phyloP scores from a whole-genome alignment of 2,888 invertebrate genomes.

The Alsophila aescularia region DNA sequence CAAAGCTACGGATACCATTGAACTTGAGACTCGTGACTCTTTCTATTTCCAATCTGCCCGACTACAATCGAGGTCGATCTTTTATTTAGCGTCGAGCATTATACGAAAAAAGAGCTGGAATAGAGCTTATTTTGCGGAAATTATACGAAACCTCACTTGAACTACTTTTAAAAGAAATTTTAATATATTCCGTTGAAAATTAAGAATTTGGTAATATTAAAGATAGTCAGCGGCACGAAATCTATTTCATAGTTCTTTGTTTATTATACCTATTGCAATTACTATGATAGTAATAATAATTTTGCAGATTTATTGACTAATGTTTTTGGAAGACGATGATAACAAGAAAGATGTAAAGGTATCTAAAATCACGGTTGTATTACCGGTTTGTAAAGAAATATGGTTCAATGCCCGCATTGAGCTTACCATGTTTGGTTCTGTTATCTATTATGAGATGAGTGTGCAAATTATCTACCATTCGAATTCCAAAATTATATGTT shows the following conservation, averaged over 20 bases:
- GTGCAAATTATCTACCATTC: constrained; percentile 7
- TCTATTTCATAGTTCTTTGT: not conserved
- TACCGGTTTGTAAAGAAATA: constrained; percentile 26
- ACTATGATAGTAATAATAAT: no score
- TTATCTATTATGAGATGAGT: constrained; percentile 21
- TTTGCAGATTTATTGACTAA: not conserved
- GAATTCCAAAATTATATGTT: not conserved
- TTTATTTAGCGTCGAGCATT: constrained; percentile 35
- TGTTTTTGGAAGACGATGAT: constrained; percentile 2
- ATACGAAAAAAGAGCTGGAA: constrained; percentile 31
- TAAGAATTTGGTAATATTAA: no score
- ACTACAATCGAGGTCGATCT: constrained; percentile 28
- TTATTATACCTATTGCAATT: not conserved
- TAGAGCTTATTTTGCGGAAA: constrained; percentile 44
- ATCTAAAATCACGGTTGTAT: constrained; percentile 7
- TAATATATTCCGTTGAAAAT: not conserved
- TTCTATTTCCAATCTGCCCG: constrained; percentile 42
- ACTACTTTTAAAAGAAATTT: not conserved
- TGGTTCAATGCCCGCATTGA: constrained; percentile 34
- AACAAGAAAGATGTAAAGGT: constrained; percentile 1
- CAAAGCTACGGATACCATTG: constrained; percentile 36
- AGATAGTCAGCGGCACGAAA: no score
- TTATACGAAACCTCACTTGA: constrained; percentile 16
- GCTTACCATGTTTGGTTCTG: constrained; percentile 20
- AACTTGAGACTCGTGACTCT: constrained; percentile 49